Percentiles rank a stretch among this genome's conserved stretches.
phyloP scores from a whole-genome alignment of 1,140 invertebrate genomes.

The Apis dorsata region DNA sequence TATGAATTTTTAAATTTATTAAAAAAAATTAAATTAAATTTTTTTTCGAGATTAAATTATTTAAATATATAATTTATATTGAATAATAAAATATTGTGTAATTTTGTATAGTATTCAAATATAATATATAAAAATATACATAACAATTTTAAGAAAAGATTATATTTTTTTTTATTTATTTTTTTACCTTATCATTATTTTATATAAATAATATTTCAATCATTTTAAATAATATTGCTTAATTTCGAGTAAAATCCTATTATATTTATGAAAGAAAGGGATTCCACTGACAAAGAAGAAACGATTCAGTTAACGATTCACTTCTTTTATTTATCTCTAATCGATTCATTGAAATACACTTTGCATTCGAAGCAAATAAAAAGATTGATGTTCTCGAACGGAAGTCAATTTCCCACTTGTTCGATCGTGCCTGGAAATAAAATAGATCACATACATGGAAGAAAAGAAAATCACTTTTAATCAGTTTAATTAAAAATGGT shows the following conservation, averaged over 20 bases:
- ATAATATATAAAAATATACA: too few species aligned
- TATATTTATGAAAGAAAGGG: background rate
- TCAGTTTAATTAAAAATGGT: background rate
- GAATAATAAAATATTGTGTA: too few species aligned
- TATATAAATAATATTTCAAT: background rate
- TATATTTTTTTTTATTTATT: background rate
- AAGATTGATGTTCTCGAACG: slow-evolving; percentile 5
- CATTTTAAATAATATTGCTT: background rate
- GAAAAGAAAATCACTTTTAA: background rate
- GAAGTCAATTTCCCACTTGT: background rate
- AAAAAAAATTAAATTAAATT: too few species aligned
- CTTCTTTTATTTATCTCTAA: background rate
- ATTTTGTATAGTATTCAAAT: too few species aligned
- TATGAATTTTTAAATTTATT: too few species aligned
- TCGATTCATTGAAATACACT: background rate
- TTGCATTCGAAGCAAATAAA: background rate
- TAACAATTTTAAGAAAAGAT: too few species aligned
- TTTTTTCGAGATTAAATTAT: too few species aligned
- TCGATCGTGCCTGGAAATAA: background rate
- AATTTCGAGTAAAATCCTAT: background rate
- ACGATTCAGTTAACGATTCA: background rate
- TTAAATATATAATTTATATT: too few species aligned
- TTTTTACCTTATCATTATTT: background rate
- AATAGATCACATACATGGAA: background rate
- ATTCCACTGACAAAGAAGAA: background rate